A percentile compares a stretch with the other conserved stretches of the same genome.
Evolutionary conservation across 2,888 invertebrate species (phyloP).

Genomic region (Ornithoptera alexandrae): DNA sequence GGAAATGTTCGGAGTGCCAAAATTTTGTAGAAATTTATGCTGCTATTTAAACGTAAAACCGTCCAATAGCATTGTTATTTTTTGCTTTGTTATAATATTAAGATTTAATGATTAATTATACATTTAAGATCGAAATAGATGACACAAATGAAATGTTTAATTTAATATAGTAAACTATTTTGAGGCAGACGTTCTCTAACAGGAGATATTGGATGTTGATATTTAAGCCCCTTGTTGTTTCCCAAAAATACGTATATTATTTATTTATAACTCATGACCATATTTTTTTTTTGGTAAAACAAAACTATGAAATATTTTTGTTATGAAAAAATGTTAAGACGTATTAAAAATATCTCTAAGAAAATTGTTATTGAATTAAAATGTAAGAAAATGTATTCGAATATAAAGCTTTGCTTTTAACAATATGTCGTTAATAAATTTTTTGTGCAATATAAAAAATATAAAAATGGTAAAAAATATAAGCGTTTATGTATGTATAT

Average conservation of each 20-base stretch:
- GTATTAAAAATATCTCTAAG: no score
- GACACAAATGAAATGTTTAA: conserved; percentile 2
- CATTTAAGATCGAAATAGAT: conserved; percentile 22
- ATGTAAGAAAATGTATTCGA: no score
- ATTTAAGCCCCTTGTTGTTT: conserved; percentile 5
- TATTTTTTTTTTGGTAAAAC: background rate
- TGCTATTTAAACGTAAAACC: conserved; percentile 49
- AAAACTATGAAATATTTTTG: background rate
- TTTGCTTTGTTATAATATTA: conserved; percentile 48
- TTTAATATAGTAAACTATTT: background rate
- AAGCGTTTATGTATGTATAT: conserved; percentile 38
- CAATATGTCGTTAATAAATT: conserved; percentile 33
- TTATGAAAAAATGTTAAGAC: background rate
- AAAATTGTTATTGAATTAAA: no score
- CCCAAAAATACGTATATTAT: background rate
- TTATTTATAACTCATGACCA: background rate
- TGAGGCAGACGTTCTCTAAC: conserved; percentile 12
- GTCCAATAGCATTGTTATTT: conserved; percentile 52
- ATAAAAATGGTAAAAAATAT: conserved; percentile 25
- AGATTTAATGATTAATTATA: conserved; percentile 33
- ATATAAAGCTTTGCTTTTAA: conserved; percentile 44
- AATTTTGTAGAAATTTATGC: conserved; percentile 27
- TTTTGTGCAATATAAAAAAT: conserved; percentile 27
- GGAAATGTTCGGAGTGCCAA: conserved; percentile 33
- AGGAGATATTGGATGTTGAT: conserved; percentile 21